phyloP scores from a whole-genome alignment of 2,113 vertebrate genomes.

The Corythaeola cristata region DNA sequence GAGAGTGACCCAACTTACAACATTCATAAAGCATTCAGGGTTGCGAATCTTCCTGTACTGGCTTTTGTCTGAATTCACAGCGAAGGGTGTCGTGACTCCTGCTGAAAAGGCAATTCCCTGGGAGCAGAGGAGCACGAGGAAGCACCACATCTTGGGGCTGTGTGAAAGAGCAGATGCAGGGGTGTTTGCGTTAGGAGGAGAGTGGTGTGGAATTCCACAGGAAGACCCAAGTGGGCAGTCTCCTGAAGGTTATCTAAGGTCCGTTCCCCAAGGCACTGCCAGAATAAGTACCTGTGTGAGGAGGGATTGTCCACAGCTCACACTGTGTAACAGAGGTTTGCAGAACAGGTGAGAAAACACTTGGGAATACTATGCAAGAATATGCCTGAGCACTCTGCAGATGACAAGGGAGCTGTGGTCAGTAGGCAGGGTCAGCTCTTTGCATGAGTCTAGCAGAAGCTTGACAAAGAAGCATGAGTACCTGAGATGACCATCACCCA shows the following conservation, averaged over 20 bases:
- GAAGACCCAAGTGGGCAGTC: neutral
- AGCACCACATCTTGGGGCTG: constrained; percentile 42
- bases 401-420: neutral
- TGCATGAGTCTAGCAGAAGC: neutral
- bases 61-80: neutral
- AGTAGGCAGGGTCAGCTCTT: neutral
- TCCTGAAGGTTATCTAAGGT: neutral
- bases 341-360: neutral
- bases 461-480: neutral
- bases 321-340: neutral
- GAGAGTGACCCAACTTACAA: constrained; percentile 29
- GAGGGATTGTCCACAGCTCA: neutral
- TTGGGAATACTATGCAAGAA: neutral
- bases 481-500: neutral
- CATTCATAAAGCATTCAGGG: constrained; percentile 33
- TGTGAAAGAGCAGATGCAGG: neutral
- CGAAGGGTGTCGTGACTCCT: neutral
- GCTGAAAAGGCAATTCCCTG: neutral
- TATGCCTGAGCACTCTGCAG: neutral
- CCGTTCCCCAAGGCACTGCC: neutral
- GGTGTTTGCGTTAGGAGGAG: neutral
- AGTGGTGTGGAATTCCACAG: neutral
- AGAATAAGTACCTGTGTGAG: neutral
- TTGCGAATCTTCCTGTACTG: neutral
- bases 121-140: neutral